Base-by-base conservation (phyloP, 2,888 invertebrate genomes). In the Clanis bilineata region DNA sequence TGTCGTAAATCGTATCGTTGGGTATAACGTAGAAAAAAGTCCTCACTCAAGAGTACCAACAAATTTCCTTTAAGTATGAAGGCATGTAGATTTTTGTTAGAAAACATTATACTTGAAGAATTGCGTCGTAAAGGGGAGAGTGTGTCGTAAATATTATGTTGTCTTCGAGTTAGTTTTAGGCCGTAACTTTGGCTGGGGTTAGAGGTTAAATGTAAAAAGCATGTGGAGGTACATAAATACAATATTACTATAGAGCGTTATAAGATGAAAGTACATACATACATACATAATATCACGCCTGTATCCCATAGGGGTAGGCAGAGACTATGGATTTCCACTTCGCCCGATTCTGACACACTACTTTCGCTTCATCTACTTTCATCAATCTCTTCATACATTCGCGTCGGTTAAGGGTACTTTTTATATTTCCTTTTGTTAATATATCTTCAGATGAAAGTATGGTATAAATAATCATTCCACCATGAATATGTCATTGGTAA, bases 31-130 rank as follows among this genome's bases (percentile, higher is more conserved):
- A 7, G 5, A 18, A 41, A 41, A 41, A 15, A 41, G 15, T 25
- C 28, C 18, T n/a, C n/a, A 25, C 15, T 47, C 25, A 15, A n/a
- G 23, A 23, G 23, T 25, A n/a, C 12, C 47, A 15, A 28, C 47
- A 64, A 66, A 64, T 64, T 60, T 60, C 56, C 63, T 63, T 64
- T 61, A 60, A 61, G 56, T 57, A 41, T 57, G 43, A 43, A 43
- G 28, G 25, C 25, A 43, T 28, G 43, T 43, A 57, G 28, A 43
- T 57, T 28, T 43, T 57, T 41, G 56, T 56, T 57, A 51, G 51
- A 32, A 45, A 28, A 51, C 51, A 51, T 51, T 57, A 43, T 41
- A 25, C 28, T 43, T 57, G 56, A 43, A 12, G 18, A 15, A 23
- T 56, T 23, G 41, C 28, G 43, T 43, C 25, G 43, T 57, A 43